phyloP scores from a whole-genome alignment of 2,888 invertebrate species.

The Tinea trinotella region DNA sequence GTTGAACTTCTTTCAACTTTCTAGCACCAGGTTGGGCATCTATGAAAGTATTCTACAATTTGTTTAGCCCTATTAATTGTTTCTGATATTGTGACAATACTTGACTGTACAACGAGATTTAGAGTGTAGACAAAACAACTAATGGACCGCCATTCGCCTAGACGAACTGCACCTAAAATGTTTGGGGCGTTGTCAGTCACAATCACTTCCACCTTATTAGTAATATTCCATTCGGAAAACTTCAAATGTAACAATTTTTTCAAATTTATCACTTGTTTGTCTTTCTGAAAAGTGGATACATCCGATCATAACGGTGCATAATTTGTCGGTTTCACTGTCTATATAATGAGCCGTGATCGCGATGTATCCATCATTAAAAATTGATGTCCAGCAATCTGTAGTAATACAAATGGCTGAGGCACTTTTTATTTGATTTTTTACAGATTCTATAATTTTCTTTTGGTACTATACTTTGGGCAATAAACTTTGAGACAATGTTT shows the following conservation, averaged over 20 bases:
- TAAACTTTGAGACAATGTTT: slow-evolving; percentile 20
- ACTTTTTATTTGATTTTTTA: slow-evolving; percentile 20
- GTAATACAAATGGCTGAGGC: slow-evolving; percentile 22
- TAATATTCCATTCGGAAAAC: slow-evolving; percentile 20
- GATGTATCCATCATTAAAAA: slow-evolving; percentile 11
- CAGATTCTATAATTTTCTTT: neutral
- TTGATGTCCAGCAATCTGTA: slow-evolving; percentile 22
- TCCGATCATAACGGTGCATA: slow-evolving; percentile 1
- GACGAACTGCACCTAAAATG: slow-evolving; percentile 23
- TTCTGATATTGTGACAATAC: neutral
- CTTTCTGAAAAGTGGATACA: slow-evolving; percentile 17
- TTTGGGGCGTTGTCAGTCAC: slow-evolving; percentile 26
- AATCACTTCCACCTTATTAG: slow-evolving; percentile 17
- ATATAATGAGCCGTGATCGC: slow-evolving; percentile 20
- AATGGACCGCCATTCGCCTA: slow-evolving; percentile 24
- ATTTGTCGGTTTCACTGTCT: neutral
- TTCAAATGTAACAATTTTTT: slow-evolving; percentile 19
- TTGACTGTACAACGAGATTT: slow-evolving; percentile 23
- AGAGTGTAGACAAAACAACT: slow-evolving; percentile 26
- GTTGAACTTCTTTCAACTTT: slow-evolving; percentile 24
- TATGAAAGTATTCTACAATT: slow-evolving; percentile 26
- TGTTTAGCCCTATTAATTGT: slow-evolving; percentile 19
- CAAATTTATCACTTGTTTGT: slow-evolving; percentile 16
- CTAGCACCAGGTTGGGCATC: slow-evolving; percentile 21
- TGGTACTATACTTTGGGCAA: slow-evolving; percentile 15